Evolutionary conservation across 2,888 invertebrate genomes (phyloP), one percentile per base, ranked within the genome.

Genomic region (Encarsia formosa): DNA sequence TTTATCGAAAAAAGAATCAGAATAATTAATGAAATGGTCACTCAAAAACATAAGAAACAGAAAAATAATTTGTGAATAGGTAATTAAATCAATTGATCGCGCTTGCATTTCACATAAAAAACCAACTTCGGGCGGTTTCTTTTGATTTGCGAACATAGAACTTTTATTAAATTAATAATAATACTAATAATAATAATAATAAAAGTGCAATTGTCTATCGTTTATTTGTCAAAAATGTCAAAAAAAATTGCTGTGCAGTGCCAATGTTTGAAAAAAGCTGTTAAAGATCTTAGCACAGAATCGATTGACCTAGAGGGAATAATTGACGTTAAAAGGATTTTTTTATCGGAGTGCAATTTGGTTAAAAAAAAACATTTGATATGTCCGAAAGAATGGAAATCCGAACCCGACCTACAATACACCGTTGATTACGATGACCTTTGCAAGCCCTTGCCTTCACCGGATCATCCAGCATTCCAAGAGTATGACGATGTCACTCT

Each of bases 1-100:
- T 73, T 70, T 70, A 71, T 70, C 66, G 63, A 70, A 65, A 65
- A 69, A 46, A 39, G 13, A 50, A 56, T 32, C n/a, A 52, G 48
- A 54, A 42, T 32, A 44, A 59, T 58, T 59, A 65, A 65, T 63
- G 64, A 65, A 65, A 59, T 65, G 63, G 63, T 67, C 64, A 65
- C 64, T 63, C 65, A 61, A 62, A 23, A 40, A 23, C n/a, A n/a
- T 3, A 38, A 37, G 11, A 18, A 37, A 37, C 9, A 13, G n/a
- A 32, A 32, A 32, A 32, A 32, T 13, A 35, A 35, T 6, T 15
- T 4, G 18, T 16, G 18, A 37, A 37, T 16, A 37, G 18, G 15
- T 3, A 4, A 15, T 9, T 45, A 45, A 52, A 49, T 5, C 20
- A 37, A 47, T 37, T 15, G 40, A 52, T 45, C 49, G 45, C 49